Evolutionary conservation across 2,113 vertebrate species (phyloP).

Genomic region (Amblyornis subalaris): DNA sequence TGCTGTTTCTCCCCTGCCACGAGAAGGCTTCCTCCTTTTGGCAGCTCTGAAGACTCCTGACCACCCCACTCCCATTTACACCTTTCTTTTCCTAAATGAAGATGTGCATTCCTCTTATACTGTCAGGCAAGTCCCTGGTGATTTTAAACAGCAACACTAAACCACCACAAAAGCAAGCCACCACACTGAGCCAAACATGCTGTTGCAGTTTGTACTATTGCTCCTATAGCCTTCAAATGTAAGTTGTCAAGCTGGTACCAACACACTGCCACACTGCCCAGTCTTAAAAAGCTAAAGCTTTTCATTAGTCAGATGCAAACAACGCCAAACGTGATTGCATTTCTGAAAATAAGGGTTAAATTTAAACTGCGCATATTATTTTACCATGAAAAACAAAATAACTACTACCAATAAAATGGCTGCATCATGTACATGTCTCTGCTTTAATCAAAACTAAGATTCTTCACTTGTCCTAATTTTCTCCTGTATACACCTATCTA

Average conservation of each 20-base stretch:
- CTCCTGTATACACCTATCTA: background rate
- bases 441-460: background rate
- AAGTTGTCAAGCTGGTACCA: background rate
- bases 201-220: background rate
- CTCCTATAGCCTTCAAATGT: background rate
- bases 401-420: background rate
- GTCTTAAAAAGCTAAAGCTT: background rate
- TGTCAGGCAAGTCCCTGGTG: background rate
- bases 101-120: background rate
- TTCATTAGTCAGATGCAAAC: background rate
- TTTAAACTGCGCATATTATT: background rate
- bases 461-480: background rate
- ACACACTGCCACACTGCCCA: background rate
- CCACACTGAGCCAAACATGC: background rate
- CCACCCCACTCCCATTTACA: background rate
- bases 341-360: background rate
- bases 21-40: rapidly evolving
- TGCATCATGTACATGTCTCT: background rate
- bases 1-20: background rate
- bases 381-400: background rate
- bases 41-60: background rate
- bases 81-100: background rate
- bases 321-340: background rate
- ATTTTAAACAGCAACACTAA: background rate
- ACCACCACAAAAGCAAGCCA: background rate